Conservation (phyloP, 2,888 invertebrate species). For the Platycheirus rosarum region DNA sequence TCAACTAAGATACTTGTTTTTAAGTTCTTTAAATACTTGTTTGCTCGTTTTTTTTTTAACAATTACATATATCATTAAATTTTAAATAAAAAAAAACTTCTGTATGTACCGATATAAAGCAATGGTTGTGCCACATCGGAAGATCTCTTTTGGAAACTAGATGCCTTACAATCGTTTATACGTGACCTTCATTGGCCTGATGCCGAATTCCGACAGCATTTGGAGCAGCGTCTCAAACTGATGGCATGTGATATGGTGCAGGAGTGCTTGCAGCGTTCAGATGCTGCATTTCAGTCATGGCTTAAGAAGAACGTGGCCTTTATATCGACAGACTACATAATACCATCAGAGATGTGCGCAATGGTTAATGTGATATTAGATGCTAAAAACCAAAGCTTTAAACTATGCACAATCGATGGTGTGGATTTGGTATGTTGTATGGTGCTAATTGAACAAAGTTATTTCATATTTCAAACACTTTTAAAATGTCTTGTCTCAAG, state of each 20-base stretch:
- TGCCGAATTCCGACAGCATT: constrained; percentile 96
- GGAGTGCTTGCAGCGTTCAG: constrained; percentile 96
- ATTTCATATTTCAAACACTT: too few relatives aligned
- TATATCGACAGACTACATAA: constrained; percentile 97
- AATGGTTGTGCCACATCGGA: constrained; percentile 99
- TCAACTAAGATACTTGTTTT: too few relatives aligned
- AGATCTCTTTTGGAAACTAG: constrained; percentile 99
- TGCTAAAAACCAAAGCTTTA: constrained; percentile 97
- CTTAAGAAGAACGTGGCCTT: constrained; percentile 95
- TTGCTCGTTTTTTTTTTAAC: too few relatives aligned
- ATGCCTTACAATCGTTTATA: constrained; percentile 98
- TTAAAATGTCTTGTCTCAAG: too few relatives aligned
- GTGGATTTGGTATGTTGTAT: constrained; percentile 92
- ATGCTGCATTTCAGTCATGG: constrained; percentile 95
- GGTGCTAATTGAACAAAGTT: too few relatives aligned
- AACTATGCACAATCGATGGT: constrained; percentile 97
- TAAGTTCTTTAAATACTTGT: too few relatives aligned
- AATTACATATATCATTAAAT: too few relatives aligned
- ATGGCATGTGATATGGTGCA: constrained; percentile 99
- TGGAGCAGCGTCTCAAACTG: constrained; percentile 97
- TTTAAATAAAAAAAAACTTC: constrained; percentile 7
- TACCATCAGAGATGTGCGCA: constrained; percentile 98
- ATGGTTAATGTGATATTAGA: constrained; percentile 99
- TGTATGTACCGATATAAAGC: constrained; percentile 83
- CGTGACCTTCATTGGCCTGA: constrained; percentile 99